A percentile compares a stretch with the other conserved stretches of the same genome.
phyloP scores from a whole-genome alignment of 2,888 invertebrate genomes.

The Nymphalis urticae region DNA sequence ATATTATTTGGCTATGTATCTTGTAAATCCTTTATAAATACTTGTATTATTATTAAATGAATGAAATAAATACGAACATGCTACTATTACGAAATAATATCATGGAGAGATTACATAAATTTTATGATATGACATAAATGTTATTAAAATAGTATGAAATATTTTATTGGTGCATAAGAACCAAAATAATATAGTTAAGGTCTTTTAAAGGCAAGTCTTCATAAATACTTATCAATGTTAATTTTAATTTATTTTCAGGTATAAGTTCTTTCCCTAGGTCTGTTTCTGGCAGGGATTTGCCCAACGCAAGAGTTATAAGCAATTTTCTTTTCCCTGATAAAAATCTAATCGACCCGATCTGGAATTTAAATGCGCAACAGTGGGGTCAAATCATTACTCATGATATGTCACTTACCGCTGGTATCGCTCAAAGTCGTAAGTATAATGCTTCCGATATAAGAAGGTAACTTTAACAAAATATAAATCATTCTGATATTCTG shows the following conservation, averaged over 20 bases:
- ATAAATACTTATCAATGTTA: not conserved
- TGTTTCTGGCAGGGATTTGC: slow-evolving; percentile 84
- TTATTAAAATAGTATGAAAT: no score
- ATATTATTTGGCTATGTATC: no score
- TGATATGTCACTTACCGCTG: slow-evolving; percentile 88
- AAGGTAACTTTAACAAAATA: no score
- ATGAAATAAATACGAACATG: no score
- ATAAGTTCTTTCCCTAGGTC: slow-evolving; percentile 84
- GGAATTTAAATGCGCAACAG: slow-evolving; percentile 89
- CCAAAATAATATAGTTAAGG: no score
- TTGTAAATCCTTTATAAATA: no score
- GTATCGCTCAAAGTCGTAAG: slow-evolving; percentile 89
- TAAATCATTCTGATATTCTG: no score
- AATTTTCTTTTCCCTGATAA: slow-evolving; percentile 86
- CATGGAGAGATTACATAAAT: no score
- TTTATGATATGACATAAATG: no score
- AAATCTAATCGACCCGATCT: slow-evolving; percentile 86
- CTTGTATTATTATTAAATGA: no score
- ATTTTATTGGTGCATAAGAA: no score
- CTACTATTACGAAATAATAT: no score
- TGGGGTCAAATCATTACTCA: slow-evolving; percentile 91
- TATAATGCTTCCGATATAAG: slow-evolving; percentile 40
- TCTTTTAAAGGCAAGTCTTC: not conserved
- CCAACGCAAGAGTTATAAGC: slow-evolving; percentile 87
- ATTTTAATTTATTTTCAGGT: slow-evolving; percentile 66